Evolutionary conservation across 2,888 invertebrate genomes (phyloP).

Genomic region (Prosopocoilus inquinatus): DNA sequence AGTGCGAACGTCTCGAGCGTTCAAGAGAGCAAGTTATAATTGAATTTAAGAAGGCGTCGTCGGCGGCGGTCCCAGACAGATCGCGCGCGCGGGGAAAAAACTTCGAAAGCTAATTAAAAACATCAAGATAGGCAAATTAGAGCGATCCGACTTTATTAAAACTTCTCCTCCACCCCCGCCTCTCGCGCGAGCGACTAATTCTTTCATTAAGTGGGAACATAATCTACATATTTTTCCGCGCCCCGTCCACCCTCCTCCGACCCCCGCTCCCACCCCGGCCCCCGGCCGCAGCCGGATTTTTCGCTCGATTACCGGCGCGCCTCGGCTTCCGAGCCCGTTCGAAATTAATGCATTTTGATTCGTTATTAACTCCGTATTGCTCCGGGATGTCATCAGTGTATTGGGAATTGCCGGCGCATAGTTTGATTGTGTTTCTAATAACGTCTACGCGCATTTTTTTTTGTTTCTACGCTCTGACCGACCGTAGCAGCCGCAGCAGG

Average conservation of each 20-base stretch:
- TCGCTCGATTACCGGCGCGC: neutral
- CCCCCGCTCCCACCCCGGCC: neutral
- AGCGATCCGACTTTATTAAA: too few relatives aligned
- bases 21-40: too few relatives aligned
- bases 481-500: neutral
- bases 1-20: too few relatives aligned
- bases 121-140: neutral
- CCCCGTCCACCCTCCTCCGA: neutral
- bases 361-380: conserved; percentile 30
- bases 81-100: neutral
- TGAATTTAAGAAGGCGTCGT: too few relatives aligned
- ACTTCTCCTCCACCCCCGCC: too few relatives aligned
- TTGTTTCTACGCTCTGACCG: neutral
- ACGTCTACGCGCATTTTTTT: neutral
- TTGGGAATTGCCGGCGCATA: conserved; percentile 23
- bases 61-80: too few relatives aligned
- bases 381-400: conserved; percentile 31
- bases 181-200: too few relatives aligned
- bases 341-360: conserved; percentile 29
- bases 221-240: neutral
- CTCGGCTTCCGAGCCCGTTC: conserved; percentile 1
- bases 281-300: neutral
- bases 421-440: neutral
- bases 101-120: conserved; percentile 1
- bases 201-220: too few relatives aligned